A percentile compares a stretch with the other conserved stretches of the same genome.
Conservation (phyloP, 1,140 invertebrate species). For the Bombus waltoni region DNA sequence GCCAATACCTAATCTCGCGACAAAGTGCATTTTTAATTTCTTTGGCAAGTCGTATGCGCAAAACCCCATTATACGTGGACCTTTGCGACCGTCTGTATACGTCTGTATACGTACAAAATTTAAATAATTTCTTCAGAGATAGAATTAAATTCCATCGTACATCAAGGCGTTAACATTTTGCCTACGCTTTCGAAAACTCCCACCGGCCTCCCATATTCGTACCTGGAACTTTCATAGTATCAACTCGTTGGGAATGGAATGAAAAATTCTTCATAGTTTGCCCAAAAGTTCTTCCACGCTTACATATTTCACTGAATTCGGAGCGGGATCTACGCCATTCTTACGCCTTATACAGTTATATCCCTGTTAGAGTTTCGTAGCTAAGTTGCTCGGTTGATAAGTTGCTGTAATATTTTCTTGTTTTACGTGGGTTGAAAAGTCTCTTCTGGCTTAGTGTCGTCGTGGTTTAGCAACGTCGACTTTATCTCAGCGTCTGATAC, state of each 20-base stretch:
- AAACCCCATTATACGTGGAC: too few species aligned
- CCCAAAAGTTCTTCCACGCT: neutral
- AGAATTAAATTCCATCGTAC: neutral
- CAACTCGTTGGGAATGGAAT: neutral
- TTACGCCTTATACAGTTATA: neutral
- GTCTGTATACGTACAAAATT: neutral
- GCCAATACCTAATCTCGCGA: too few species aligned
- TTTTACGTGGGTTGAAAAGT: neutral
- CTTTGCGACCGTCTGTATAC: too few species aligned
- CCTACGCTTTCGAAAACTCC: neutral
- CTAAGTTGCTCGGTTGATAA: neutral
- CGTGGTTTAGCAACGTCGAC: neutral
- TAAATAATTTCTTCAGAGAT: neutral
- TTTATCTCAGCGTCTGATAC: too few species aligned
- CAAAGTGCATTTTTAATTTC: too few species aligned
- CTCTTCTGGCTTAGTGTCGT: neutral
- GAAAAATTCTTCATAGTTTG: neutral
- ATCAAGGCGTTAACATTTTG: neutral
- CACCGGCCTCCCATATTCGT: neutral
- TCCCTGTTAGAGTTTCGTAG: neutral
- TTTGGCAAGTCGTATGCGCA: too few species aligned
- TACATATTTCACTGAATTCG: neutral
- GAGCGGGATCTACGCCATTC: neutral
- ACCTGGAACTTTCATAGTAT: neutral
- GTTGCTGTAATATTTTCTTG: neutral